phyloP scores from a whole-genome alignment of 2,888 invertebrate genomes.

The Eurytoma adleriae region DNA sequence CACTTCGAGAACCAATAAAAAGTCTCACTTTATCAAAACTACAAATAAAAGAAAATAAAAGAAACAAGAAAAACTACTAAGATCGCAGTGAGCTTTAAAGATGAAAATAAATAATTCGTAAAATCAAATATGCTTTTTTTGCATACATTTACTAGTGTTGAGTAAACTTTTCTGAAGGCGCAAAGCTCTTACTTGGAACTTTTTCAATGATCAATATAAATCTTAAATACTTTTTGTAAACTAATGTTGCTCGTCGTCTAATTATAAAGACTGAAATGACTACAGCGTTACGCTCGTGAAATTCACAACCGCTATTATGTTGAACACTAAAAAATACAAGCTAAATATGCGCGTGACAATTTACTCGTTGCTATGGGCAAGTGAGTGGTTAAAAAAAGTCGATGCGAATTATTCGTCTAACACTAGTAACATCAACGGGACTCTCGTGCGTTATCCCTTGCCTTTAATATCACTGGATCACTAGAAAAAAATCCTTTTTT shows the following conservation, averaged over 20 bases:
- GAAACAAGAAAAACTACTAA: conserved; percentile 7
- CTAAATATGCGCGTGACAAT: conserved; percentile 43
- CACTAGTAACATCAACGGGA: conserved; percentile 47
- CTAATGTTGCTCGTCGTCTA: conserved; percentile 17
- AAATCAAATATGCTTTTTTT: neutral
- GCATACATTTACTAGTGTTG: neutral
- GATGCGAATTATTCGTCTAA: conserved; percentile 50
- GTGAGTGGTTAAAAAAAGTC: conserved; percentile 44
- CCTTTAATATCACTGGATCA: conserved; percentile 51
- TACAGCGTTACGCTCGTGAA: conserved; percentile 15
- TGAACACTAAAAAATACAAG: conserved; percentile 53
- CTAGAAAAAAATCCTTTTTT: conserved; percentile 36
- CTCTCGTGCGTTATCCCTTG: conserved; percentile 22
- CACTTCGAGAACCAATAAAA: conserved; percentile 36
- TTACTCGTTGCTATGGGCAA: conserved; percentile 44
- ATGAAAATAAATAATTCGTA: conserved; percentile 9
- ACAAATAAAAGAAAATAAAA: conserved; percentile 14
- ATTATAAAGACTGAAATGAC: conserved; percentile 31
- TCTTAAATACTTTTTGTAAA: conserved; percentile 19
- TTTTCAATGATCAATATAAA: conserved; percentile 1
- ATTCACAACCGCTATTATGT: conserved; percentile 46
- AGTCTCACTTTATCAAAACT: conserved; percentile 26
- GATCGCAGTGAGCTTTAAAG: conserved; percentile 5
- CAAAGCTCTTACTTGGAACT: conserved; percentile 5
- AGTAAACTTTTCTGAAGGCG: neutral